Base-by-base conservation (phyloP, 2,888 invertebrate genomes). In the Leucophenga maculata region DNA sequence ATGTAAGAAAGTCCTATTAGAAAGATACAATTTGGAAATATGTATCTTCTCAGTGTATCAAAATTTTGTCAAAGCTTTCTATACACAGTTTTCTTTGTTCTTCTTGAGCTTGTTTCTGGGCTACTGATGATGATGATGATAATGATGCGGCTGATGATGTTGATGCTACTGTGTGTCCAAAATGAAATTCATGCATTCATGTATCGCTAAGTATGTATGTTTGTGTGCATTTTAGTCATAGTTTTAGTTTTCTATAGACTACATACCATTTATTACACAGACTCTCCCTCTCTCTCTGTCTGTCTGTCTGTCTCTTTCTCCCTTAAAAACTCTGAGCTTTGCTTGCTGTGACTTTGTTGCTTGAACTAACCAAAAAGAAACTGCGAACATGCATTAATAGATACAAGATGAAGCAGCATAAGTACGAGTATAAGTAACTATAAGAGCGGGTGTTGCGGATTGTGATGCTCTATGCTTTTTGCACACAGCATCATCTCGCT, bases 211-310 rank as follows among this genome's bases (percentile, higher is more conserved):
- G 16, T n/a, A n/a, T 60, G 59, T 59, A n/a, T 60, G 59, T 59
- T 13, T 60, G 14, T 60, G 62, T 64, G 62, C 26, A 16, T 62
- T 31, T 62, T 64, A 64, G 62, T 64, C 62, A 64, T 64, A 60
- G 20, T 16, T n/a, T 14, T 55, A 59, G 59, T 59, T 59, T 31
- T 59, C 26, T 32, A 50, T 50, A 50, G 50, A 50, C 50, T 50
- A n/a, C 16, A 50, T 50, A 18, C 50, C 6, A n/a, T 18, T 18
- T 50, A 39, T 39, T 39, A 39, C 39, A 39, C 46, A 4, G 46
- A 46, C 50, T 18, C 50, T n/a, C 26, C n/a, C n/a, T n/a, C 1
- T 14, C 11, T 11, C 14, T 26, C 11, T 55, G 52, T 57, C 22
- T 11, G n/a, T 44, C 60, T 44, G 44, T 39, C 31, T 11, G 39